Evolutionary conservation across 2,797 vertebrate genomes (phyloP).

Genomic region (Acestrorhynchus altus): DNA sequence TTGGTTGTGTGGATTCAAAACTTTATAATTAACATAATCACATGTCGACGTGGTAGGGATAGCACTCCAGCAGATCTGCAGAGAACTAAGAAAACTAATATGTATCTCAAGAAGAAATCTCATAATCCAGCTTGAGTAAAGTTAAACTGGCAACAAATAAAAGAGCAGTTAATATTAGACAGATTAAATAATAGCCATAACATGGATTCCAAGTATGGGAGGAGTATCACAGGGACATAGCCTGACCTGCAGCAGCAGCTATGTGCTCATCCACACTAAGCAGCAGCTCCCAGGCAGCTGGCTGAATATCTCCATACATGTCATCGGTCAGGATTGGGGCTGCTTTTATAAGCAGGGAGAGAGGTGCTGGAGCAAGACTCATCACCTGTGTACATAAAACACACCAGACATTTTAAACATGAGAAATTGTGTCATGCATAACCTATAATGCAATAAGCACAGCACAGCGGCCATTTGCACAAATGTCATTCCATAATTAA

Average conservation of each 20-base stretch:
- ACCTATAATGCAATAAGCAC: not conserved
- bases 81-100: too few species aligned
- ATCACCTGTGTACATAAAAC: conserved; percentile 83
- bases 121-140: too few species aligned
- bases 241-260: conserved; percentile 93
- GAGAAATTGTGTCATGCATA: not conserved
- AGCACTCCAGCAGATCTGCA: too few species aligned
- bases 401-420: not conserved
- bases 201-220: not conserved
- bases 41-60: too few species aligned
- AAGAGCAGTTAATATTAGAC: not conserved
- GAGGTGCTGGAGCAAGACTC: conserved; percentile 94
- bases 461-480: not conserved
- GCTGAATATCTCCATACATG: conserved; percentile 98
- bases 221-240: not conserved
- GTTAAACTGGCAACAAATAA: too few species aligned
- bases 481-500: not conserved
- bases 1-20: too few species aligned
- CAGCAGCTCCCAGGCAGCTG: conserved; percentile 95
- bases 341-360: conserved; percentile 95
- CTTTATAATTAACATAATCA: too few species aligned
- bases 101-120: too few species aligned
- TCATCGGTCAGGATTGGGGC: conserved; percentile 95
- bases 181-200: conserved; percentile 12
- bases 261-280: conserved; percentile 98